phyloP scores from a whole-genome alignment of 2,797 vertebrate species.

The Ibycter americanus region DNA sequence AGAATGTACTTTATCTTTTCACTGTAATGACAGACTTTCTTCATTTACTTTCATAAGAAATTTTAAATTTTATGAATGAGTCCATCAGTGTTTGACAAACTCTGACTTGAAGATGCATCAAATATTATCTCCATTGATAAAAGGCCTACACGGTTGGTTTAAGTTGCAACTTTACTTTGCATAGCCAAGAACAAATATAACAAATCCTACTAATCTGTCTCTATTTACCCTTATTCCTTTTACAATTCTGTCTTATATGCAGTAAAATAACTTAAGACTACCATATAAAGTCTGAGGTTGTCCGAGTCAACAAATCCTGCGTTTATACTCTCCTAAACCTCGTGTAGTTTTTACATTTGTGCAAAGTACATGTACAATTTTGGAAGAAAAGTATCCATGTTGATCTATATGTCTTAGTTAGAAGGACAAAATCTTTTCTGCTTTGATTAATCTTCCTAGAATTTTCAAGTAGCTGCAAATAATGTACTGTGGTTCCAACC shows the following conservation, averaged over 20 bases:
- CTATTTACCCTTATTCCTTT: neutral
- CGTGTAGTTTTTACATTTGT: neutral
- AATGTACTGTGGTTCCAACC: neutral
- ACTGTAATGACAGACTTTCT: neutral
- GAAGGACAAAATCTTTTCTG: neutral
- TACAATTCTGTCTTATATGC: neutral
- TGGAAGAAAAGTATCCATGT: neutral
- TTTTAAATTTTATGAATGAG: neutral
- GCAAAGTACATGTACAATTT: neutral
- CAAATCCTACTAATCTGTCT: neutral
- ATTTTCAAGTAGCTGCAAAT: neutral
- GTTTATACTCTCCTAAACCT: neutral
- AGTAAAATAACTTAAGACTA: neutral
- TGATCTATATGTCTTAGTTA: neutral
- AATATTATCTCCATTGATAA: neutral
- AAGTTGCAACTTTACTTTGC: neutral
- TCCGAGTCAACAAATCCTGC: neutral
- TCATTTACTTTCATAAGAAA: neutral
- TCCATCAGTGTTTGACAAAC: neutral
- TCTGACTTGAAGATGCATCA: neutral
- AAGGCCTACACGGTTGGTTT: neutral
- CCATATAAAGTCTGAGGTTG: neutral
- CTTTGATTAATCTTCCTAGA: neutral
- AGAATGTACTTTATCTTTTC: neutral
- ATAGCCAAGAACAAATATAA: neutral